phyloP scores from a whole-genome alignment of 2,888 invertebrate species.

The Andrena trimmerana region DNA sequence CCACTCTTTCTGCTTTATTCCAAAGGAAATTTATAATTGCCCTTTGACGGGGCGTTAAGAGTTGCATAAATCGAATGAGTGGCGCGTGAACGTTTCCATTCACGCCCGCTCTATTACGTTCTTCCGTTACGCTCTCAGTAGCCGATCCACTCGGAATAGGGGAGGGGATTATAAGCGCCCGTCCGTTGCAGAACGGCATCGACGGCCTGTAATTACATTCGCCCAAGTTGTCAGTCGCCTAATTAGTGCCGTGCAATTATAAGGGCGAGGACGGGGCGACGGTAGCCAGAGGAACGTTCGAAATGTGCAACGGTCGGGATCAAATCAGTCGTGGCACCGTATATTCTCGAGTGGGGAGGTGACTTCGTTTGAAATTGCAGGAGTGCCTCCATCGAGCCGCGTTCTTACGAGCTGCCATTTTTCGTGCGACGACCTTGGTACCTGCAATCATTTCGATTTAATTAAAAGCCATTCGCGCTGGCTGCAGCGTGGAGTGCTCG shows the following conservation, averaged over 20 bases:
- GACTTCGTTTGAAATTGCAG: slow-evolving; percentile 62
- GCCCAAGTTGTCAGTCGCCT: slow-evolving; percentile 18
- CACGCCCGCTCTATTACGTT: neutral
- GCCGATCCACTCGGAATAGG: neutral
- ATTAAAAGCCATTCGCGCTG: slow-evolving; percentile 6
- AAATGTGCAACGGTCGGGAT: neutral
- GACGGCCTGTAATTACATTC: slow-evolving; percentile 30
- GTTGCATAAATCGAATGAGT: neutral
- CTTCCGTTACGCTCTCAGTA: neutral
- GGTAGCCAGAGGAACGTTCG: neutral
- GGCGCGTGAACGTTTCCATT: slow-evolving; percentile 3
- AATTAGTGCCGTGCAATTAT: slow-evolving; percentile 38
- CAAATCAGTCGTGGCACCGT: neutral
- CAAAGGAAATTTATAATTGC: slow-evolving; percentile 6
- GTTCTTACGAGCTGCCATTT: neutral
- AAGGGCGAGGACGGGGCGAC: neutral
- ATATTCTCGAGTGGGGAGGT: neutral
- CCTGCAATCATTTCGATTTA: neutral
- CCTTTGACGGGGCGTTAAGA: neutral
- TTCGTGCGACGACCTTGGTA: neutral
- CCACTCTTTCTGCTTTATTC: neutral
- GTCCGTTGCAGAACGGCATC: neutral
- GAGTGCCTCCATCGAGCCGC: slow-evolving; percentile 66
- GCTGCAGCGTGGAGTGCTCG: too few species aligned
- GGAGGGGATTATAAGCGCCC: slow-evolving; percentile 28